These are phyloP conservation scores for Nymphalis polychloros DNA, from an alignment of 2,888 invertebrate genomes.

Conservation along the genomic window DNA sequence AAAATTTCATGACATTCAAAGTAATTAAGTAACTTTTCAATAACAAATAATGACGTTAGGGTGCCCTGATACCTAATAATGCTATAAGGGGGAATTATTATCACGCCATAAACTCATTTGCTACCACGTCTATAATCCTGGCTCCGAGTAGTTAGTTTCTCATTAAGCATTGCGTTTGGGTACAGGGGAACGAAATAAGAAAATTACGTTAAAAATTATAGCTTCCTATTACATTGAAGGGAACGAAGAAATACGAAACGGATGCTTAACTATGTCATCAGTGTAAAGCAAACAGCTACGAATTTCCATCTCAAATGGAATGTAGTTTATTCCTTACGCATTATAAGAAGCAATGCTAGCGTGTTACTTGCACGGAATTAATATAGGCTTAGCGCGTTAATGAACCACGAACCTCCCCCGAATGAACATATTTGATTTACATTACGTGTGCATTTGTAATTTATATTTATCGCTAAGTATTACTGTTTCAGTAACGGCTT, in stretches of 20 bases:
- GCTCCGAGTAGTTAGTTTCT: slow-evolving; percentile 68
- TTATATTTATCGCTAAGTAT: slow-evolving; percentile 26
- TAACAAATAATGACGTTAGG: slow-evolving; percentile 18
- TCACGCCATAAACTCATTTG: slow-evolving; percentile 77
- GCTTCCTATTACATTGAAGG: slow-evolving; percentile 24
- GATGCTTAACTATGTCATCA: not conserved
- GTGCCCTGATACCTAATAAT: slow-evolving; percentile 37
- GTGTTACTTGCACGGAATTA: slow-evolving; percentile 56
- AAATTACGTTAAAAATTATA: not conserved
- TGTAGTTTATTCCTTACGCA: slow-evolving; percentile 24
- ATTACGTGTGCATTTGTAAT: slow-evolving; percentile 31
- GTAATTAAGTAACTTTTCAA: slow-evolving; percentile 9
- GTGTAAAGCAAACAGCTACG: slow-evolving; percentile 18
- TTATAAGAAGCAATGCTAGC: slow-evolving; percentile 48
- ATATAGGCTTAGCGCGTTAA: slow-evolving; percentile 55
- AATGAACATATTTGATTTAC: slow-evolving; percentile 47
- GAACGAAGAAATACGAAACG: slow-evolving; percentile 8
- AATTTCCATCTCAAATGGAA: not conserved
- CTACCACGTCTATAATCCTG: slow-evolving; percentile 62
- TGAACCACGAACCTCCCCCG: slow-evolving; percentile 48
- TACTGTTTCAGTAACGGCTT: slow-evolving; percentile 13
- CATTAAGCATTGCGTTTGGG: slow-evolving; percentile 49
- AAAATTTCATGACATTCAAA: not conserved
- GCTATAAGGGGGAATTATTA: slow-evolving; percentile 57
- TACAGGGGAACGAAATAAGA: slow-evolving; percentile 38